Base-by-base conservation (phyloP, 2,797 vertebrate genomes). In the Cirrhinus mrigala region DNA sequence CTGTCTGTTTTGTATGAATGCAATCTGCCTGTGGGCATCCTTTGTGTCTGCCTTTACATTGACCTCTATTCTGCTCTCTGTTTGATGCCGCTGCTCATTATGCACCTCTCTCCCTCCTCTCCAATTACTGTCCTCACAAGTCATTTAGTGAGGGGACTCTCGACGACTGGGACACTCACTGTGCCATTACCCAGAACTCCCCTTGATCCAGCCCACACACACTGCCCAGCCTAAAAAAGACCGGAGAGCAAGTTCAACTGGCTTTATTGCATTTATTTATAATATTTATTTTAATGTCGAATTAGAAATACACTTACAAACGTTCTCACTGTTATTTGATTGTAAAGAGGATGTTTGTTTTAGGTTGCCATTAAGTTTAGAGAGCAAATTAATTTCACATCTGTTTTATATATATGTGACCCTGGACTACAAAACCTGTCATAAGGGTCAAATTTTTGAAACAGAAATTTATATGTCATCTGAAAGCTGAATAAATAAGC, bases 61-160 rank as follows among this genome's bases (percentile, higher is more conserved):
- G 83, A 89, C 81, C 71, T 73, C 77, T 68, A 40, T 48, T 48
- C 27, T 54, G 75, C n/a, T 78, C 85, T 79, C 79, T 33, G 83
- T 82, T 82, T 85, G 81, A 85, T 85, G 82, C 50, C 52, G 6
- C 76, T 50, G 64, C 56, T 83, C 48, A 60, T 70, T 77, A 40
- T 74, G 83, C 37, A 54, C 75, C 80, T 56, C 56, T 86, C 33
- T 76, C 75, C 62, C 69, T 77, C 81, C 83, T 81, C 83, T 85
- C 83, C 88, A 89, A 83, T 89, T 89, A 85, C 40, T 74, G 27
- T 33, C 10, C 85, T 83, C 78, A 83, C 27, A 81, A 85, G 79
- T 68, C 73, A 71, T 86, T 88, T 86, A 81, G 74, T 74, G 68
- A 40, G 77, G 40, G 52, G 62, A 33, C 48, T 79, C 70, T n/a